Percentiles rank a stretch among this genome's conserved stretches.
These are phyloP conservation scores for Tautogolabrus adspersus DNA, from an alignment of 2,113 vertebrate species.

Conservation along the genomic window DNA sequence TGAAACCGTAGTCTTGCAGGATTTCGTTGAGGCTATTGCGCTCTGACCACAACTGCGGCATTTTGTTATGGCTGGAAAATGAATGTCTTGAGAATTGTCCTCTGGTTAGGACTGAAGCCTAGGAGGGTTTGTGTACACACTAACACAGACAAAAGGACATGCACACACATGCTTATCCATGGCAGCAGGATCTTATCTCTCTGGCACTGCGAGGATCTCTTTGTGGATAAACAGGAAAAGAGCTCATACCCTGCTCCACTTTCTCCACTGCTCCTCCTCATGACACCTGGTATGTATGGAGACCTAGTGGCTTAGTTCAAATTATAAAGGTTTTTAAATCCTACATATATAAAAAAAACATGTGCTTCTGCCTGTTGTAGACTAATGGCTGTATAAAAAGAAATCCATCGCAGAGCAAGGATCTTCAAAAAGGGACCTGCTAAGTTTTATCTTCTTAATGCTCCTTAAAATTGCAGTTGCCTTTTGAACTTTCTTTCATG, in stretches of 20 bases:
- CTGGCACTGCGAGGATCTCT: constrained; percentile 36
- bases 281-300: background rate
- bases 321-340: too few species aligned
- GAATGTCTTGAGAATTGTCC: constrained; percentile 13
- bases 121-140: constrained; percentile 12
- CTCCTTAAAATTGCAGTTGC: constrained; percentile 9
- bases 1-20: background rate
- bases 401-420: background rate
- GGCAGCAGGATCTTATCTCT: constrained; percentile 53
- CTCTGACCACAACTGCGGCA: background rate
- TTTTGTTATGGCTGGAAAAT: constrained; percentile 21
- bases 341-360: too few species aligned
- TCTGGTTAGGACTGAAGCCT: constrained; percentile 26
- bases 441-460: constrained; percentile 31
- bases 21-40: constrained; percentile 14
- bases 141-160: constrained; percentile 1
- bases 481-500: constrained; percentile 34
- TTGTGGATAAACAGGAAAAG: constrained; percentile 64
- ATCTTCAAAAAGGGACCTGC: constrained; percentile 17
- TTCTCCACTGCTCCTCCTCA: constrained; percentile 32
- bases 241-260: constrained; percentile 18
- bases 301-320: background rate
- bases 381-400: background rate
- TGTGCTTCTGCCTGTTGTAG: constrained; percentile 8
- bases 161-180: constrained; percentile 7